phyloP scores from a whole-genome alignment of 2,888 invertebrate genomes.

The Sminthurides aquaticus region DNA sequence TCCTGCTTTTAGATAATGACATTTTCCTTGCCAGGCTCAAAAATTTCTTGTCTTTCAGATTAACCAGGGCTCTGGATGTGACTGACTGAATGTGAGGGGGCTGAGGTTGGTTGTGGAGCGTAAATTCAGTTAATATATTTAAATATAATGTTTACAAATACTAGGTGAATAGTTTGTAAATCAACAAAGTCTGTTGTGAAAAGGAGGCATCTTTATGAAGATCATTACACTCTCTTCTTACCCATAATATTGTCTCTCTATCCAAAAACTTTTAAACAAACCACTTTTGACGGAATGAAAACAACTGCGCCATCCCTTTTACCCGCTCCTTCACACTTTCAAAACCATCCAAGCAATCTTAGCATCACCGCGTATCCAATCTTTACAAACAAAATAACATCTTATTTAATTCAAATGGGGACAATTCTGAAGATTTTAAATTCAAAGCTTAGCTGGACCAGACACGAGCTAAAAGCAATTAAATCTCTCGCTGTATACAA shows the following conservation, averaged over 20 bases:
- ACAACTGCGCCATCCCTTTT: slow-evolving; percentile 8
- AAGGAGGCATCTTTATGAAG: slow-evolving; percentile 29
- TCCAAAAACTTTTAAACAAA: slow-evolving; percentile 20
- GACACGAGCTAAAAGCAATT: no score
- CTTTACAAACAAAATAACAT: no score
- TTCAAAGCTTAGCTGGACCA: no score
- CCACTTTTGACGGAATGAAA: slow-evolving; percentile 23
- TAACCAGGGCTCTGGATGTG: background rate
- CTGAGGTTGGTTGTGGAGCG: background rate
- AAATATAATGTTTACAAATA: slow-evolving; percentile 36
- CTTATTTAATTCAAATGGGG: no score
- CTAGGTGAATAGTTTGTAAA: slow-evolving; percentile 33
- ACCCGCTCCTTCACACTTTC: no score
- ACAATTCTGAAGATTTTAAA: no score
- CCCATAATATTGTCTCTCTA: slow-evolving; percentile 26
- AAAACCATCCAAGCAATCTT: no score
- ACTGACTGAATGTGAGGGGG: background rate
- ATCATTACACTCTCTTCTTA: slow-evolving; percentile 26
- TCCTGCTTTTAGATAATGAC: no score
- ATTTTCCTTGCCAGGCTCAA: no score
- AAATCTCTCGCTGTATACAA: no score
- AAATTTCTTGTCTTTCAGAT: background rate
- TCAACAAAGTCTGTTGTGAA: slow-evolving; percentile 32
- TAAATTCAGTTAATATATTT: slow-evolving; percentile 23
- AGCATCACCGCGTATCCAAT: no score